Evolutionary conservation across 2,797 vertebrate species (phyloP), one percentile per base, ranked within the genome.

Genomic region (Sebastes nivosus): DNA sequence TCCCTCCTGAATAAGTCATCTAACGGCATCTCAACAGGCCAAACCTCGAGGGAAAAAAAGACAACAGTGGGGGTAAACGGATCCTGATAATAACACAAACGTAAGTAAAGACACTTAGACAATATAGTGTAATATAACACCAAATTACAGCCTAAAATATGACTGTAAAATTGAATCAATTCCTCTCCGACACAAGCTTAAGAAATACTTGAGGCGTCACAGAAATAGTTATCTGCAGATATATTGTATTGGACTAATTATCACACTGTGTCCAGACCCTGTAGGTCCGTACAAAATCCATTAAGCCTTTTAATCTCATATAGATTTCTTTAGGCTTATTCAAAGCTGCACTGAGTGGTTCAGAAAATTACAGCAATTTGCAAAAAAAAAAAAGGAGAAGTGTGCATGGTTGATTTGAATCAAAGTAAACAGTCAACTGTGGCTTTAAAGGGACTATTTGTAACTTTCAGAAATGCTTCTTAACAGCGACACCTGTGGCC

Each of bases 1-100:
- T 92, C 92, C 91, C 90, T 61, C 29, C 32, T 74, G 87, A 80
- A 46, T 81, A n/a, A 65, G 55, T 54, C 81, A 63, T 82, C 61
- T 68, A 22, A 60, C 54, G 58, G 60, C 22, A 58, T 83, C 86
- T 84, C 85, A 10, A 74, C 32, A 72, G 86, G 63, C 24, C 54
- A 18, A 63, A 75, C 69, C 82, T 82, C 78, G 4, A 18, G 75
- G 59, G 90, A 3, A 22, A 16, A 16, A 69, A 74, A 60, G 10
- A 70, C 69, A 36, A 57, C 71, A 32, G 22, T 4, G 24, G 42
- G 18, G 42, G 59, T 67, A 10, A 55, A 71, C 42, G 8, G 4
- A 77, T 67, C 20, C 63, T 59, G 22, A 73, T 73, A 63, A 76
- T 57, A 77, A 86, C 55, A 38, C 55, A 79, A 60, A 65, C 5